These are phyloP conservation scores for Xenentodon cancila DNA, from an alignment of 2,797 vertebrate genomes.

Conservation along the genomic window DNA sequence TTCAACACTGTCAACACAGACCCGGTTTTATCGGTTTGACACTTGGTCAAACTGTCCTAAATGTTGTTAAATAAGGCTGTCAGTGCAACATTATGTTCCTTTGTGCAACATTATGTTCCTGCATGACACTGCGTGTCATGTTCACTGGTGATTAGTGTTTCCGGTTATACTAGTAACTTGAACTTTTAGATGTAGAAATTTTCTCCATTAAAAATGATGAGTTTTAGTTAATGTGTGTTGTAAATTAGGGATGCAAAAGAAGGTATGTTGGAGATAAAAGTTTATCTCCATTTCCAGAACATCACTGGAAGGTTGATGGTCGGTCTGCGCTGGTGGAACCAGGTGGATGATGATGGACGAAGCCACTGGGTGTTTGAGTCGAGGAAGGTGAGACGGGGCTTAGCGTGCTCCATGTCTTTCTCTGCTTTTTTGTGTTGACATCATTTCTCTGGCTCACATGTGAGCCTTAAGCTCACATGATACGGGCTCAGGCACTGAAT, in stretches of 20 bases:
- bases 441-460: neutral
- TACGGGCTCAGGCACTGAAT: conserved; percentile 15
- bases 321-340: conserved; percentile 97
- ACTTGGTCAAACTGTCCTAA: no score
- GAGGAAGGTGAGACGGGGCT: conserved; percentile 83
- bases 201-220: no score
- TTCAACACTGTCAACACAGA: no score
- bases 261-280: no score
- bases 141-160: no score
- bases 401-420: neutral
- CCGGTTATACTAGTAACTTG: neutral
- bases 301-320: conserved; percentile 94
- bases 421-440: neutral
- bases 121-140: no score
- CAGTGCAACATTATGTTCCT: no score
- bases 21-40: no score
- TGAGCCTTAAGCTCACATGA: neutral
- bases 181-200: neutral
- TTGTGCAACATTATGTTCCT: no score
- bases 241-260: no score
- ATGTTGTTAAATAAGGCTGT: no score
- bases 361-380: conserved; percentile 97
- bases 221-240: no score
- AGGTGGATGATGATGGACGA: conserved; percentile 94
- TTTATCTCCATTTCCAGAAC: conserved; percentile 79